phyloP scores from a whole-genome alignment of 2,888 invertebrate genomes.

The Lacanobia oleracea region DNA sequence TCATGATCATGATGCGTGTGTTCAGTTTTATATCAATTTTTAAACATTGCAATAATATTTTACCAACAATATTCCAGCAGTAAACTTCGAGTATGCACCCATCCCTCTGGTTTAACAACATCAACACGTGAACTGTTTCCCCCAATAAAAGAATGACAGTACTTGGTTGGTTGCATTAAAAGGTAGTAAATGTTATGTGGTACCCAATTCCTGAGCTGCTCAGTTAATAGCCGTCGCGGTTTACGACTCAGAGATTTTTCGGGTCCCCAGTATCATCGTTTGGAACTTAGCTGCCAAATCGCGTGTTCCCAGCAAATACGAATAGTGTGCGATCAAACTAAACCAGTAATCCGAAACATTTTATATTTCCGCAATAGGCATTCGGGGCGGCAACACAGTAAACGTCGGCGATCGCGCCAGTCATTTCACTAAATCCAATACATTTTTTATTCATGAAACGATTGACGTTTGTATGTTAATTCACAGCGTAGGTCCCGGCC shows the following conservation, averaged over 20 bases:
- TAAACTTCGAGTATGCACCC: conserved; percentile 60
- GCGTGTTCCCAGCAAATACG: conserved; percentile 76
- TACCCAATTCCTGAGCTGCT: conserved; percentile 65
- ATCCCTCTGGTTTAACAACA: conserved; percentile 56
- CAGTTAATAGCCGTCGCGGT: conserved; percentile 61
- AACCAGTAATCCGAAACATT: conserved; percentile 79
- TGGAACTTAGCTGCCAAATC: conserved; percentile 70
- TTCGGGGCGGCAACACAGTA: conserved; percentile 79
- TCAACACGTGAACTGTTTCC: conserved; percentile 61
- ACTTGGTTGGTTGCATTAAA: conserved; percentile 68
- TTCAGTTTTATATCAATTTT: conserved; percentile 34
- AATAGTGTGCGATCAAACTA: conserved; percentile 76
- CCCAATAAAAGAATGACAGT: conserved; percentile 62
- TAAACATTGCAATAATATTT: conserved; percentile 42
- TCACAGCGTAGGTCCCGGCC: conserved; percentile 87
- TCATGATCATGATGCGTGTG: conserved; percentile 14
- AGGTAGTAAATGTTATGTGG: conserved; percentile 63
- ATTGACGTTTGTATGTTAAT: conserved; percentile 91
- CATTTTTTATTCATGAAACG: conserved; percentile 91
- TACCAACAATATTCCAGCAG: conserved; percentile 40
- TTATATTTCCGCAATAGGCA: conserved; percentile 85
- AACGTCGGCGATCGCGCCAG: conserved; percentile 82
- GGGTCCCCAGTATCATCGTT: conserved; percentile 65
- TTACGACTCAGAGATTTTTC: conserved; percentile 68
- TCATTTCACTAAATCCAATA: conserved; percentile 90